Evolutionary conservation across 2,113 vertebrate species (phyloP), one percentile per base, ranked within the genome.

Genomic region (Bolborhynchus lineola): DNA sequence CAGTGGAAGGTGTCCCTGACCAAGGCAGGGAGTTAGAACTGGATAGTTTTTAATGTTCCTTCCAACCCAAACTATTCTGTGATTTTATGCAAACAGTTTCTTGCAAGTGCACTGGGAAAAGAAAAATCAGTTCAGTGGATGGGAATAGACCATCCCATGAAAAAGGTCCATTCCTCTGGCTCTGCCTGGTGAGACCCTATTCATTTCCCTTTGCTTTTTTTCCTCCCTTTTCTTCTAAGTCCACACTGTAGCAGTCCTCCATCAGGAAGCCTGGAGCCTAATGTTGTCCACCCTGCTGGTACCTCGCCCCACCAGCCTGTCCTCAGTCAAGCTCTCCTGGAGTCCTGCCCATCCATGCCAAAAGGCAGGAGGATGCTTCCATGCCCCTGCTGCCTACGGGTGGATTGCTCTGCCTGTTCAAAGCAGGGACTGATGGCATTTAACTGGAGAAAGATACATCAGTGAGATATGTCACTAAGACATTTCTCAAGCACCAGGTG

Each of bases 21-120:
- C 46, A 11, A 9, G 13, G 21, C 13, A 39, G 28, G 49, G 41
- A 3, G 35, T 37, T 64, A 39, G 33, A 2, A 33, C 1, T 4
- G 41, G 28, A 6, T 5, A 17, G 19, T 24, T 13, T 35, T 9
- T 63, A 50, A 13, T 6, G 11, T 26, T 21, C 46, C 13, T 37
- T 17, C 33, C 74, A 2, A 14, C 31, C 31, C 53, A 17, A 68
- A 35, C 21, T 39, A 23, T 44, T 10, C 67, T 49, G 16, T 49
- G 67, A 49, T 49, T n/a, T 46, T 35, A 28, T 19, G 67, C 14
- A 28, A 59, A 59, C 33, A 59, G 90, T 97, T 97, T 92, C 81
- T 57, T 57, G 84, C 82, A 71, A 11, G 42, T 76, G 71, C 87
- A 71, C 59, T 7, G 96, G 94, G 95, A 96, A 93, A 97, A 97